A percentile compares a stretch with the other conserved stretches of the same genome.
phyloP scores from a whole-genome alignment of 37 sponge, comb jelly and placozoan genomes.

The Cladorhizidae sp. region DNA sequence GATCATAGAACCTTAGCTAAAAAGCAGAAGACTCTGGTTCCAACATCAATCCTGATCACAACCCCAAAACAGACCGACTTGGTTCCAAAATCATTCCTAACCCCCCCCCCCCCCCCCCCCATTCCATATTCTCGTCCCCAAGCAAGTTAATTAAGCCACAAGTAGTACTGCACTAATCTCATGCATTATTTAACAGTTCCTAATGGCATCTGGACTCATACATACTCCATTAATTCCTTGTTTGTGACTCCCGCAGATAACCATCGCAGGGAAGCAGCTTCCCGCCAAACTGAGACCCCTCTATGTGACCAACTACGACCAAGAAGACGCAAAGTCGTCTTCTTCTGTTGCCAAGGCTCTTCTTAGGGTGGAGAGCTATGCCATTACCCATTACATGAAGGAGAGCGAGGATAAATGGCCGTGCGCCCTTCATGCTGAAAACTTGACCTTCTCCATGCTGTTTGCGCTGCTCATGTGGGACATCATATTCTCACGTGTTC shows the following conservation, averaged over 20 bases:
- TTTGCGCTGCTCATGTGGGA: constrained; percentile 79
- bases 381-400: constrained; percentile 63
- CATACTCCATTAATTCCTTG: too few relatives aligned
- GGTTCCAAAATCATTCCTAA: too few relatives aligned
- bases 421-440: constrained; percentile 78
- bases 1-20: too few relatives aligned
- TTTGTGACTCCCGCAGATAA: neutral
- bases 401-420: constrained; percentile 52
- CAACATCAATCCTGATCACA: too few relatives aligned
- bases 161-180: too few relatives aligned
- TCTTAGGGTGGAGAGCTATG: constrained; percentile 64
- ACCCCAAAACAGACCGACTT: too few relatives aligned
- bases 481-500: constrained; percentile 51
- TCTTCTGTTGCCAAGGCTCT: constrained; percentile 17
- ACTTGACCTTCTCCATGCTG: constrained; percentile 54
- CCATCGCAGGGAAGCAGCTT: constrained; percentile 7
- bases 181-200: too few relatives aligned
- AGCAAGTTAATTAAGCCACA: too few relatives aligned
- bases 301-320: neutral
- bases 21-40: too few relatives aligned
- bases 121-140: too few relatives aligned
- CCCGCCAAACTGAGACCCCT: constrained; percentile 9
- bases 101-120: too few relatives aligned
- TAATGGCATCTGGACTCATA: too few relatives aligned
- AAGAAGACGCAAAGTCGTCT: neutral